Percentiles rank a stretch among this genome's conserved stretches.
Evolutionary conservation across 2,797 vertebrate genomes (phyloP).

Genomic region (Premnoplex brunnescens): DNA sequence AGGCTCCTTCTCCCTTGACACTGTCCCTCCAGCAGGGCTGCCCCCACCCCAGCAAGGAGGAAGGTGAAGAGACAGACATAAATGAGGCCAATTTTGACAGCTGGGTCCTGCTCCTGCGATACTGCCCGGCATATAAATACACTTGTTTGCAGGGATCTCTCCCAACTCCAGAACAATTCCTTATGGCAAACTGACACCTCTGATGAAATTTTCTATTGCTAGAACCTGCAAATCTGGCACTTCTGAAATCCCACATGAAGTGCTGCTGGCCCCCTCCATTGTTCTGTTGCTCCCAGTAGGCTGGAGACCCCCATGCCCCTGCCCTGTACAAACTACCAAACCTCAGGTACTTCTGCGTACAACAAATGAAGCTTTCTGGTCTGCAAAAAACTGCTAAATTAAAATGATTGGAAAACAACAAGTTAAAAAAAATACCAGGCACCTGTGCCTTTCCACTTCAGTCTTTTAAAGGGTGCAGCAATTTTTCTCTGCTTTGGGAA

Average conservation of each 20-base stretch:
- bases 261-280: neutral
- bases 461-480: neutral
- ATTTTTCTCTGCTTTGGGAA: neutral
- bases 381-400: neutral
- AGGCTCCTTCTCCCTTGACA: neutral
- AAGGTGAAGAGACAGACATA: neutral
- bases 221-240: neutral
- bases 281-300: neutral
- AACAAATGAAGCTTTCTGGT: too few relatives aligned
- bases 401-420: neutral
- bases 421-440: neutral
- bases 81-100: neutral
- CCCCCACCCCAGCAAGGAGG: neutral
- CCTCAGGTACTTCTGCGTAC: neutral
- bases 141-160: neutral
- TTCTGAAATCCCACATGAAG: neutral
- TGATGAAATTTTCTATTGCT: neutral
- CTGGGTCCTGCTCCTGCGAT: fast-evolving
- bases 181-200: neutral
- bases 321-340: neutral
- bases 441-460: neutral
- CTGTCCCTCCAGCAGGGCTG: fast-evolving
- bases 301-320: neutral
- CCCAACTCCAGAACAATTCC: neutral
- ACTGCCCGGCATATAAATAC: neutral